Conservation (phyloP, 2,797 vertebrate species). For the Crocodylus rhombifer region DNA sequence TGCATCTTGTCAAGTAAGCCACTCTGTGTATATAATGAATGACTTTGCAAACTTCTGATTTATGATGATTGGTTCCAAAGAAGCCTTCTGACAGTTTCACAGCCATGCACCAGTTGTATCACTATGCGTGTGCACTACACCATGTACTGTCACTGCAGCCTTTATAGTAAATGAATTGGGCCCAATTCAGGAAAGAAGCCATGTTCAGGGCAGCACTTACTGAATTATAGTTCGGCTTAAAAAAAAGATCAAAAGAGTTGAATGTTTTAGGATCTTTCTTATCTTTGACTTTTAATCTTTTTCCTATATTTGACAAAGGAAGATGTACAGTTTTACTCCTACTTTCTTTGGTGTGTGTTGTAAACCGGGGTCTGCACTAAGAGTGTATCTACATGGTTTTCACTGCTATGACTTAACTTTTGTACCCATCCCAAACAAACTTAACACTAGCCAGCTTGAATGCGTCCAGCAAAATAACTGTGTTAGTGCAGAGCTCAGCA, state of each 20-base stretch:
- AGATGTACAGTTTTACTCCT: neutral
- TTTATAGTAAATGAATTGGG: neutral
- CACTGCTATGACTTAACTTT: no score
- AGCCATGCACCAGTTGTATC: conserved; percentile 31
- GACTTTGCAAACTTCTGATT: conserved; percentile 9
- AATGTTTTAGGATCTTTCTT: neutral
- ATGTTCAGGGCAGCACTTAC: neutral
- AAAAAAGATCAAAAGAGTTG: no score
- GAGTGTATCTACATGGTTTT: neutral
- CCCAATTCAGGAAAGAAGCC: neutral
- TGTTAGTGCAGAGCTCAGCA: no score
- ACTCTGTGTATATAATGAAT: neutral
- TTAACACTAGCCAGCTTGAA: no score
- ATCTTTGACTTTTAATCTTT: neutral
- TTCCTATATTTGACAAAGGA: neutral
- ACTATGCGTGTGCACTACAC: neutral
- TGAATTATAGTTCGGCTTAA: neutral
- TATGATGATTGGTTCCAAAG: conserved; percentile 3
- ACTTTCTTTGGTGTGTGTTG: neutral
- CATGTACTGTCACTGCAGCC: neutral
- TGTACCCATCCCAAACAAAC: no score
- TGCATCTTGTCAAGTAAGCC: conserved; percentile 46
- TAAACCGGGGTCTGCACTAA: neutral
- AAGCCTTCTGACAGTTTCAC: conserved; percentile 40
- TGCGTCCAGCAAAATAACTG: no score